These are phyloP conservation scores for Esox masquinongy DNA, from an alignment of 2,797 vertebrate species.

Conservation along the genomic window DNA sequence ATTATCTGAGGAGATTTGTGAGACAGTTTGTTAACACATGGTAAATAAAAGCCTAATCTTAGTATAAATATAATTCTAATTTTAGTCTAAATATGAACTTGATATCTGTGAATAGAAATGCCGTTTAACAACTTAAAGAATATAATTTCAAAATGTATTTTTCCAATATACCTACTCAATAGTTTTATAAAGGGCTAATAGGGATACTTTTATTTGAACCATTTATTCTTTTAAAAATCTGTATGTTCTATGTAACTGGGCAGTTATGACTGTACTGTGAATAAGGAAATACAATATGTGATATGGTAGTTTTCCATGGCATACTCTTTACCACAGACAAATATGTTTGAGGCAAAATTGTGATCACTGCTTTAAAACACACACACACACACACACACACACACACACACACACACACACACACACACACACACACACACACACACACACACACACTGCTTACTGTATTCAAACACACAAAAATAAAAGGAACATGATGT, in stretches of 20 bases:
- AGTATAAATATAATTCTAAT: too few relatives aligned
- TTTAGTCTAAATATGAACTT: too few relatives aligned
- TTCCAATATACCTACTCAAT: too few relatives aligned
- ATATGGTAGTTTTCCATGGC: background rate
- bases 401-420: background rate
- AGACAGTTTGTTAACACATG: too few relatives aligned
- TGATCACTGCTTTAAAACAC: background rate
- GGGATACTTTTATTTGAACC: too few relatives aligned
- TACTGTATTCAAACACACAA: background rate
- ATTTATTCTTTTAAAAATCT: too few relatives aligned
- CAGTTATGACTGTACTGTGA: background rate
- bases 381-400: constrained; percentile 5
- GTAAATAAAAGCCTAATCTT: too few relatives aligned
- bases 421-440: constrained; percentile 3
- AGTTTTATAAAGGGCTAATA: too few relatives aligned
- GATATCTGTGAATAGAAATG: too few relatives aligned
- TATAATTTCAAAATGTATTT: too few relatives aligned
- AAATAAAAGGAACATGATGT: constrained; percentile 6
- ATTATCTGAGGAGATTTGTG: too few relatives aligned
- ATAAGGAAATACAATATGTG: background rate
- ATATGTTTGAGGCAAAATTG: background rate
- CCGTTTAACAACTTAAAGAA: too few relatives aligned
- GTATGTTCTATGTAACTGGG: background rate
- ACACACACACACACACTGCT: background rate
- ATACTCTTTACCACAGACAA: background rate